These are phyloP conservation scores for Salminus brasiliensis DNA, from an alignment of 2,113 vertebrate genomes.

Conservation along the genomic window DNA sequence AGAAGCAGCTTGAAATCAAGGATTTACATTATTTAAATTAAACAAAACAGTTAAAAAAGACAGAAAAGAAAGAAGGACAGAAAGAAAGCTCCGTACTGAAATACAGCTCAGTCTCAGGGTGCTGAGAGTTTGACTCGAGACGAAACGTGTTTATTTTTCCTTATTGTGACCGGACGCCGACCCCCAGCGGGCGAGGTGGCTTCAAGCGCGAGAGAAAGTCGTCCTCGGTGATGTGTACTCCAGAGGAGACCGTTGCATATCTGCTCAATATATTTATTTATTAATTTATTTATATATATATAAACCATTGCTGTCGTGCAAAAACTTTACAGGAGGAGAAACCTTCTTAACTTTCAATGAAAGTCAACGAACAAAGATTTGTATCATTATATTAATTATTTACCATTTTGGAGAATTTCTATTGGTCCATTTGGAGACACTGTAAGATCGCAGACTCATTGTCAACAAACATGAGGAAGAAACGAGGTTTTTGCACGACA, in stretches of 20 bases:
- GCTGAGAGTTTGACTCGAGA: constrained; percentile 56
- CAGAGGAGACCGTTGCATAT: constrained; percentile 77
- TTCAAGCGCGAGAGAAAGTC: constrained; percentile 64
- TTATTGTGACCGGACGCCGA: constrained; percentile 61
- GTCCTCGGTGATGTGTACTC: constrained; percentile 63
- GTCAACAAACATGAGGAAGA: too few relatives aligned
- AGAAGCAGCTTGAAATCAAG: constrained; percentile 74
- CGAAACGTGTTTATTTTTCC: constrained; percentile 33
- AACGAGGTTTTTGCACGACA: too few relatives aligned
- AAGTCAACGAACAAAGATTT: too few relatives aligned
- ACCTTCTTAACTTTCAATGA: too few relatives aligned
- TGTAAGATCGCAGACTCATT: too few relatives aligned
- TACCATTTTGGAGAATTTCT: too few relatives aligned
- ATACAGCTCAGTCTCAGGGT: constrained; percentile 66
- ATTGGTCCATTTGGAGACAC: too few relatives aligned
- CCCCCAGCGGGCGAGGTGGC: constrained; percentile 59
- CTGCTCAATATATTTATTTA: constrained; percentile 68
- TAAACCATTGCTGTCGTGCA: too few relatives aligned
- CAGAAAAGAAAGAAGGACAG: constrained; percentile 15
- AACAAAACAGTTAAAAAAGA: not conserved
- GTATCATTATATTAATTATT: too few relatives aligned
- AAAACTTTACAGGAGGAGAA: too few relatives aligned
- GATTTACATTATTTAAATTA: constrained; percentile 45
- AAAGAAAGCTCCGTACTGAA: constrained; percentile 69
- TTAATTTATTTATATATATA: too few relatives aligned